Conservation (phyloP, 2,113 vertebrate species). For the Empidonax traillii region DNA sequence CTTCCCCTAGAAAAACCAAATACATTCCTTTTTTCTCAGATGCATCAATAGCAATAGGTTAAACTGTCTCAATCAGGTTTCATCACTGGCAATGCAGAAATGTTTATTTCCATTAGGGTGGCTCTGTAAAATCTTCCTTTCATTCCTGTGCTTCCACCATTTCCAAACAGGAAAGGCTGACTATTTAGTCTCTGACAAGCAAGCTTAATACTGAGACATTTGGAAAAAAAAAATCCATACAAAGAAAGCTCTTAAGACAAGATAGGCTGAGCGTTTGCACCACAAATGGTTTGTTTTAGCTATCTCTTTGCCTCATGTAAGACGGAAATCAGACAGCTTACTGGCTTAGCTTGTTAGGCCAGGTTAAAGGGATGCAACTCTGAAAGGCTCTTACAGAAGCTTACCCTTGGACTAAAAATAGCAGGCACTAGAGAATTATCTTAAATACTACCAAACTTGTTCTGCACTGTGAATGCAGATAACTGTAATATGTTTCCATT, state of each 20-base stretch:
- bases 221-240: conserved; percentile 55
- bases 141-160: conserved; percentile 43
- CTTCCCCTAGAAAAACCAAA: conserved; percentile 7
- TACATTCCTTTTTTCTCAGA: conserved; percentile 18
- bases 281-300: conserved; percentile 77
- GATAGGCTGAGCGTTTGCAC: conserved; percentile 65
- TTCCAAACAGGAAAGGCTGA: conserved; percentile 70
- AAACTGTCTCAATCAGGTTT: conserved; percentile 49
- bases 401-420: conserved; percentile 95
- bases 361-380: conserved; percentile 88
- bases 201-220: conserved; percentile 60
- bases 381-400: conserved; percentile 91
- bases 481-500: conserved; percentile 83
- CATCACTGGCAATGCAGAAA: conserved; percentile 41
- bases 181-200: conserved; percentile 70
- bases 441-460: conserved; percentile 84
- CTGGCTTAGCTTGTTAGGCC: conserved; percentile 92
- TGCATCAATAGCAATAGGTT: conserved; percentile 21
- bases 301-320: conserved; percentile 73
- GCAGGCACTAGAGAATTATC: conserved; percentile 82
- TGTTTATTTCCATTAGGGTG: conserved; percentile 66
- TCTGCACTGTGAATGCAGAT: conserved; percentile 79
- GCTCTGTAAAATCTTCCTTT: conserved; percentile 68
- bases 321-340: conserved; percentile 86
- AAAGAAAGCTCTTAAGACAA: conserved; percentile 72